Base-by-base conservation (phyloP, 1,140 invertebrate species). In the Drosophila neocordata region DNA sequence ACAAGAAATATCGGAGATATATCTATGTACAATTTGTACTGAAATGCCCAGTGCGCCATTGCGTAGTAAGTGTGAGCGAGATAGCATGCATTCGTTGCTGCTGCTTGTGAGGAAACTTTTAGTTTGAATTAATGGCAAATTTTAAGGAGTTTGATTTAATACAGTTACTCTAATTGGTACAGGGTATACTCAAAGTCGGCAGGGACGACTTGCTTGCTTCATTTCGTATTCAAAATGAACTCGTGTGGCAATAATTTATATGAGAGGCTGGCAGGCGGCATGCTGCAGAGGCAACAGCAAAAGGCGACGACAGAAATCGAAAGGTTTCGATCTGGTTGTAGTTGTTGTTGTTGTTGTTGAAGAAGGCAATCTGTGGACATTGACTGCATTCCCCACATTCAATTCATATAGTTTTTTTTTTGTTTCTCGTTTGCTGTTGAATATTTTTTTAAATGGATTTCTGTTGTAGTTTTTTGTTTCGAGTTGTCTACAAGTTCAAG, bases 211-310 rank as follows among this genome's bases (percentile, higher is more conserved):
- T n/a, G n/a, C n/a, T n/a, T n/a, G n/a, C n/a, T n/a, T n/a, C n/a
- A n/a, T n/a, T n/a, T n/a, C n/a, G n/a, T 63, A 20, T 60, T 48
- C 69, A 66, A 69, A 85, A 73, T 77, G 65, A 75, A 69, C 65
- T 82, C 75, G 83, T 87, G 83, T 88, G 51, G 68, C 82, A 87
- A 85, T 85, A 87, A 85, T 87, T 87, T 87, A 87, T 87, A 76
- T 68, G 52, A 75, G 41, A 48, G 41, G 27, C 27, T 6, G 27
- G 27, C 27, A 31, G 27, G 27, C 27, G 4, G n/a, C n/a, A n/a
- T n/a, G n/a, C n/a, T n/a, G 24, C 2, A 72, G 4, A 22, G 35
- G 34, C 64, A 63, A 44, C 27, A 31, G 27, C 27, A 31, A 48
- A 48, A 66, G 68, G 68, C 70, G 70, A 69, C 62, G 67, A 77